These are phyloP conservation scores for Campoletis raptor DNA, from an alignment of 2,888 invertebrate species.

Conservation along the genomic window DNA sequence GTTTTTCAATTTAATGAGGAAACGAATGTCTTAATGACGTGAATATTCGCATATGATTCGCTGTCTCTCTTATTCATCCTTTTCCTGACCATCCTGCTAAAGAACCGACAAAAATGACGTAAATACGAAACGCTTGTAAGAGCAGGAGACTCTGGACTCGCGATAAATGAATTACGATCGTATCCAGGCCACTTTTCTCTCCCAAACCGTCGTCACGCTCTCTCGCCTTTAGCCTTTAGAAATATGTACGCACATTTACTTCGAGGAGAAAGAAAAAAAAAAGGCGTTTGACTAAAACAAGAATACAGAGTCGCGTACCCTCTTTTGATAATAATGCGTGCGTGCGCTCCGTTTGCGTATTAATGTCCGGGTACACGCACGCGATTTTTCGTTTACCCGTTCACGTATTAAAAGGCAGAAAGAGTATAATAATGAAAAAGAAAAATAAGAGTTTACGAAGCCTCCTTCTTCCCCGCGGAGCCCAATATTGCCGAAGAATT, in stretches of 20 bases:
- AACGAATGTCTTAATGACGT: background rate
- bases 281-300: background rate
- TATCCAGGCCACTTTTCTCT: constrained; percentile 16
- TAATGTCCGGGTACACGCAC: constrained; percentile 62
- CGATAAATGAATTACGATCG: constrained; percentile 59
- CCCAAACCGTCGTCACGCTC: constrained; percentile 4
- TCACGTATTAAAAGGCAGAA: constrained; percentile 23
- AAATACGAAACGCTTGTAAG: constrained; percentile 32
- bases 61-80: background rate
- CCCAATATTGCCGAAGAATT: constrained; percentile 61
- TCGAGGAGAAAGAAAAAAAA: background rate
- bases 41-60: background rate
- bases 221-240: background rate
- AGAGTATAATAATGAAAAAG: background rate
- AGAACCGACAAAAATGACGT: background rate
- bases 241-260: background rate
- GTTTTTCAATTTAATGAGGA: background rate
- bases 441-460: background rate
- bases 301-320: constrained; percentile 28
- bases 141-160: constrained; percentile 1
- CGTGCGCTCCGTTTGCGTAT: constrained; percentile 72
- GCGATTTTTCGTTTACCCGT: constrained; percentile 61
- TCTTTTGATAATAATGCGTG: constrained; percentile 75
- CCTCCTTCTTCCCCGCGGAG: constrained; percentile 14
- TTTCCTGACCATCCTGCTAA: constrained; percentile 39